Evolutionary conservation across 2,888 invertebrate species (phyloP).

Genomic region (Rhopalosiphum nymphaeae): DNA sequence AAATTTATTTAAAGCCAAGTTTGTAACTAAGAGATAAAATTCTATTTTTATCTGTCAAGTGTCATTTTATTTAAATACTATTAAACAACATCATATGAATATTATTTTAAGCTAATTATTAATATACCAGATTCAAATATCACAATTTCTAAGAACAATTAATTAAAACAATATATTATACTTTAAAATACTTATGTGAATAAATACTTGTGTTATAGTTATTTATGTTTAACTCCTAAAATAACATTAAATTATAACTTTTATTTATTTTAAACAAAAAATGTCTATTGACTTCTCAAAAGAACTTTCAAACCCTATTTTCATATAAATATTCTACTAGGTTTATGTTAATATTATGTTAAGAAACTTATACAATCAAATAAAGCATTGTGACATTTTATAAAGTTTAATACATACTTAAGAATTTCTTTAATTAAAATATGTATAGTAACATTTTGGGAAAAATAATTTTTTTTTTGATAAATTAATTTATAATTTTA

Average conservation of each 20-base stretch:
- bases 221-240: neutral
- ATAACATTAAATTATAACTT: neutral
- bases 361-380: slow-evolving; percentile 39
- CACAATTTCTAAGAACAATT: neutral
- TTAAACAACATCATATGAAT: neutral
- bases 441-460: neutral
- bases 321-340: neutral
- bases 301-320: neutral
- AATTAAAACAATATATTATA: neutral
- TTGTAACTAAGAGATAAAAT: neutral
- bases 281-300: neutral
- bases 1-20: neutral
- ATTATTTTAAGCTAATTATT: neutral
- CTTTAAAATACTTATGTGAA: neutral
- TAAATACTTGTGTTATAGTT: neutral
- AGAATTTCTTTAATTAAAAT: neutral
- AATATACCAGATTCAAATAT: neutral
- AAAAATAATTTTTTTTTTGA: neutral
- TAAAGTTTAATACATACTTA: neutral
- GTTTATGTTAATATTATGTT: neutral
- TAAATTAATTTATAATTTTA: neutral
- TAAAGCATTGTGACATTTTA: slow-evolving; percentile 7
- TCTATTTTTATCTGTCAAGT: neutral
- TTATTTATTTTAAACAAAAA: neutral
- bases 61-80: neutral